phyloP scores from a whole-genome alignment of 2,113 vertebrate genomes.

The Vulpes vulpes region DNA sequence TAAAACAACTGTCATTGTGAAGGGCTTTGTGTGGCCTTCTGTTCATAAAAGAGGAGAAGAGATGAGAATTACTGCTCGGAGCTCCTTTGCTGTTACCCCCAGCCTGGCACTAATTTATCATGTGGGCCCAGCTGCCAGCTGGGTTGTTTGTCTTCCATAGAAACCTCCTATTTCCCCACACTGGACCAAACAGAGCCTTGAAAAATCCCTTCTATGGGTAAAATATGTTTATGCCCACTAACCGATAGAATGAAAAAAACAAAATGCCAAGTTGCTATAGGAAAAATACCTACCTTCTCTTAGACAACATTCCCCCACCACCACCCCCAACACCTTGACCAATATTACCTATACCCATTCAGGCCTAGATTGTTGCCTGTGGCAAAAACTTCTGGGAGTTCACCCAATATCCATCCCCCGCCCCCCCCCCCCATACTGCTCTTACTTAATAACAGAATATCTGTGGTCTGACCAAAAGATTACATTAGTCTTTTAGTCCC shows the following conservation, averaged over 20 bases:
- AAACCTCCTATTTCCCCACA: slow-evolving; percentile 50
- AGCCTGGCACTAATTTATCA: slow-evolving; percentile 32
- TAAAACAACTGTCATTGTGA: slow-evolving; percentile 45
- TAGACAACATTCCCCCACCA: not conserved
- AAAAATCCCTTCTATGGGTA: not conserved
- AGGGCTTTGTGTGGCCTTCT: slow-evolving; percentile 21
- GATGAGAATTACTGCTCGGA: slow-evolving; percentile 55
- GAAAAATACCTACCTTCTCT: not conserved
- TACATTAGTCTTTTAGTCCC: not conserved
- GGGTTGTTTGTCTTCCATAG: slow-evolving; percentile 25
- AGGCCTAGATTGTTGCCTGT: not conserved
- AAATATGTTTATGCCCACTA: not conserved
- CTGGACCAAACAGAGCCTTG: not conserved
- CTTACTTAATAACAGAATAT: not conserved
- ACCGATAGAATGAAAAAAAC: slow-evolving; percentile 29
- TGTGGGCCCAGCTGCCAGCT: not conserved
- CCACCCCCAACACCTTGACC: not conserved
- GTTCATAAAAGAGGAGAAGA: slow-evolving; percentile 4
- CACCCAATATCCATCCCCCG: not conserved
- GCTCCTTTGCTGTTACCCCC: not conserved
- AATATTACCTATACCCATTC: not conserved
- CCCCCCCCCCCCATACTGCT: not conserved
- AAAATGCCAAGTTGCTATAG: not conserved
- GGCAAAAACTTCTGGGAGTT: not conserved
- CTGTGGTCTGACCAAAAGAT: not conserved